Base-by-base conservation (phyloP, 1,140 invertebrate genomes). In the Zophobas morio region DNA sequence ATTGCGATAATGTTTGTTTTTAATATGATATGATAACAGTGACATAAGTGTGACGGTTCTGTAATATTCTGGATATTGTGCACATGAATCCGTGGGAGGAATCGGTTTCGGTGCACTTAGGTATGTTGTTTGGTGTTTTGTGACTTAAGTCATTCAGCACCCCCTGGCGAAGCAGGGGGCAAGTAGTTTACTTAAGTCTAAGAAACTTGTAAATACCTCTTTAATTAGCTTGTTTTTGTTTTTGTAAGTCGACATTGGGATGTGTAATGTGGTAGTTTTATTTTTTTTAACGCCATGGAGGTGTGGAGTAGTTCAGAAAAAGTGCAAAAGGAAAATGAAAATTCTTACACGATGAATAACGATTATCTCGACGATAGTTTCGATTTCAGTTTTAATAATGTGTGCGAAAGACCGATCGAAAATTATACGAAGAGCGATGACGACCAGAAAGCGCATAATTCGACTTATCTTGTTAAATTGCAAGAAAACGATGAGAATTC, bases 311-410 rank as follows among this genome's bases (percentile, higher is more conserved):
- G 37, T 32, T 42, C 74, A 20, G 78, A 70, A 66, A 79, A 79
- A 74, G 46, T 78, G 72, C 76, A 81, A 66, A 78, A 70, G 40
- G 42, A 75, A 78, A 77, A 75, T 46, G 76, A 79, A 56, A 78
- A 76, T 74, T 76, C 66, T 63, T 84, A 87, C 63, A 86, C 1
- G 87, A 88, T 78, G 89, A 90, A 83, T 82, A 90, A 49, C 88
- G 88, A 90, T 82, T 90, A 87, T 75, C 82, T 90, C 8, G 88
- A 90, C 77, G 89, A 91, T 56, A 89, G 87, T 79, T 85, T 90
- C 46, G 89, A 90, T 81, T 79, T 89, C 57, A 85, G 88, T 2
- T 90, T 90, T 77, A 86, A 85, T 53, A 88, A 86, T 80, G 87
- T 88, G 73, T 90, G 89, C 77, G 37, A 72, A n/a, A 39, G 49